Evolutionary conservation across 2,113 vertebrate species (phyloP).

Genomic region (Indicator maculatus): DNA sequence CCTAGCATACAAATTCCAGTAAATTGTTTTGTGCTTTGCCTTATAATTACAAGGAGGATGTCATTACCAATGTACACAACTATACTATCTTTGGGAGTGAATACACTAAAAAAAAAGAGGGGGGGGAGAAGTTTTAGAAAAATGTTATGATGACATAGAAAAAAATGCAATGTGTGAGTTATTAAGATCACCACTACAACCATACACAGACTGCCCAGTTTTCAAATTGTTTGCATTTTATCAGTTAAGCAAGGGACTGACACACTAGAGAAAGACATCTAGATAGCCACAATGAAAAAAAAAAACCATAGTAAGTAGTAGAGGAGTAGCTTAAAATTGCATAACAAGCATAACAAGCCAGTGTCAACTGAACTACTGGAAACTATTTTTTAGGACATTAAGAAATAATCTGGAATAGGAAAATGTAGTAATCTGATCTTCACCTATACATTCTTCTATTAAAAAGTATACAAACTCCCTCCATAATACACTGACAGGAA

Average conservation of each 20-base stretch:
- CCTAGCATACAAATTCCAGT: neutral
- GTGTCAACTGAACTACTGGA: neutral
- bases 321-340: neutral
- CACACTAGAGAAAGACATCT: neutral
- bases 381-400: neutral
- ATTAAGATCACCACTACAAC: neutral
- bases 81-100: rapidly evolving
- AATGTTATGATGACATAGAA: neutral
- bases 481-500: neutral
- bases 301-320: neutral
- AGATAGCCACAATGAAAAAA: neutral
- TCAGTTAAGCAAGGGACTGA: neutral
- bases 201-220: neutral
- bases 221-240: neutral
- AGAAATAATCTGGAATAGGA: neutral
- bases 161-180: neutral
- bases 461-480: rapidly evolving
- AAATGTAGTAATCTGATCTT: neutral
- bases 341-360: rapidly evolving
- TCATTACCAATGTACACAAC: neutral
- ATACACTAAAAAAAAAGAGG: neutral
- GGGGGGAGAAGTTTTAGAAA: too few relatives aligned
- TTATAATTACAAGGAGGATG: neutral
- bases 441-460: neutral
- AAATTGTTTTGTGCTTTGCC: neutral